A percentile compares a stretch with the other conserved stretches of the same genome.
Conservation (phyloP, 2,888 invertebrate genomes). For the Drosophila neonasuta region DNA sequence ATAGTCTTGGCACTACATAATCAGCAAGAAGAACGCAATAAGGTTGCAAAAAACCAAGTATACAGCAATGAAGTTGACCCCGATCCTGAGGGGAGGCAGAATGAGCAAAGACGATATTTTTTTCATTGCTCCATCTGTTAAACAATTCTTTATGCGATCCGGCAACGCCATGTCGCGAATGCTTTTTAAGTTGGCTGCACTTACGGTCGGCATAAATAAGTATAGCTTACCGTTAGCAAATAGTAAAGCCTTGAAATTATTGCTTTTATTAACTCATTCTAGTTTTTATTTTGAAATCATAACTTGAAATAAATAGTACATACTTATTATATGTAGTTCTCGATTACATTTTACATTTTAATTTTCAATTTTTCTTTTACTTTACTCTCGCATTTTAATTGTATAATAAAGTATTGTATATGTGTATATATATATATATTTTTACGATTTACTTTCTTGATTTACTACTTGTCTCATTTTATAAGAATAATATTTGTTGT, state of each 20-base stretch:
- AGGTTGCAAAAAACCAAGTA: not conserved
- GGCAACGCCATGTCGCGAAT: not conserved
- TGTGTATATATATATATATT: constrained; percentile 47
- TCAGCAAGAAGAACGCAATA: not conserved
- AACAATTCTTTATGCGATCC: not conserved
- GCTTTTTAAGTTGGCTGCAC: constrained; percentile 2
- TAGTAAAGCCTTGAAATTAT: not conserved
- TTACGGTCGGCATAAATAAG: not conserved
- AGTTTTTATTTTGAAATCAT: constrained; percentile 68
- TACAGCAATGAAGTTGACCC: too few relatives aligned
- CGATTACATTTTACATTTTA: constrained; percentile 42
- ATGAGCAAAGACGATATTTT: not conserved
- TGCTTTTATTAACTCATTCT: constrained; percentile 56
- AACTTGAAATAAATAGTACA: constrained; percentile 54
- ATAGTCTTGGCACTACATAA: constrained; percentile 16
- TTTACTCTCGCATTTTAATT: constrained; percentile 49
- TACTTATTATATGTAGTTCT: constrained; percentile 42
- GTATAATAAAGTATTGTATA: constrained; percentile 63
- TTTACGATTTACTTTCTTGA: constrained; percentile 32
- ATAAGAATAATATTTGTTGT: constrained; percentile 66
- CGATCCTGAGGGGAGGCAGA: not conserved
- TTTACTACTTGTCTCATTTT: constrained; percentile 55
- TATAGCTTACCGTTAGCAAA: not conserved
- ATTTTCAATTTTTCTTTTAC: constrained; percentile 29
- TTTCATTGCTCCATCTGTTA: not conserved